Evolutionary conservation across 53 echinoderm and acorn worm species (phyloP).

Genomic region (Temnopleurus reevesii): DNA sequence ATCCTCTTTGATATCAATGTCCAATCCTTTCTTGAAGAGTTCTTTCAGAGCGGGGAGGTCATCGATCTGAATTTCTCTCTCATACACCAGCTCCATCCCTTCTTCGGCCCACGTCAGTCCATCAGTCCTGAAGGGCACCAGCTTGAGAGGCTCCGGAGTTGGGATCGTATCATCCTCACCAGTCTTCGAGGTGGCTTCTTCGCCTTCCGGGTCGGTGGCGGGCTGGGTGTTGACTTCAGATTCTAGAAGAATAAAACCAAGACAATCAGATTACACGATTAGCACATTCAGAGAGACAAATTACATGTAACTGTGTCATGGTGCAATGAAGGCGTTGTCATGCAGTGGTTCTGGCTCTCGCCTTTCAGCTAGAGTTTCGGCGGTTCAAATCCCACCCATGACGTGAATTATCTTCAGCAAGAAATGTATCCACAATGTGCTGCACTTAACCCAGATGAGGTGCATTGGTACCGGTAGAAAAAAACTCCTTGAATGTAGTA

Average conservation of each 20-base stretch:
- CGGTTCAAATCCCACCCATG: no score
- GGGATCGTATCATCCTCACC: constrained; percentile 50
- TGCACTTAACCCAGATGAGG: no score
- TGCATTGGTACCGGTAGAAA: no score
- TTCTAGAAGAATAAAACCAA: background rate
- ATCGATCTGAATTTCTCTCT: constrained; percentile 79
- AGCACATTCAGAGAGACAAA: no score
- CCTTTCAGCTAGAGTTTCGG: no score
- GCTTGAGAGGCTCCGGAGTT: constrained; percentile 62
- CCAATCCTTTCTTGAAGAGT: constrained; percentile 78
- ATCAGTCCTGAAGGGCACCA: constrained; percentile 79
- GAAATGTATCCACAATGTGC: no score
- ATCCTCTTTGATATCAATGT: constrained; percentile 84
- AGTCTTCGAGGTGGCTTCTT: background rate
- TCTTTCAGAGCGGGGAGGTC: constrained; percentile 93
- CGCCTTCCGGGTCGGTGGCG: background rate
- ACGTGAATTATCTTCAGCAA: no score
- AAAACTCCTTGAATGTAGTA: no score
- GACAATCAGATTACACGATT: background rate
- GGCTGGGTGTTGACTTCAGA: background rate
- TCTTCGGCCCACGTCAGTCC: constrained; percentile 88
- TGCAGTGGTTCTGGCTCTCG: no score
- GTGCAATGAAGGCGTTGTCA: no score
- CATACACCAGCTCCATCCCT: constrained; percentile 81
- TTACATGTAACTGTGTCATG: no score